Evolutionary conservation across 2,888 invertebrate genomes (phyloP), one percentile per base, ranked within the genome.

Genomic region (Bhutanitis thaidina): DNA sequence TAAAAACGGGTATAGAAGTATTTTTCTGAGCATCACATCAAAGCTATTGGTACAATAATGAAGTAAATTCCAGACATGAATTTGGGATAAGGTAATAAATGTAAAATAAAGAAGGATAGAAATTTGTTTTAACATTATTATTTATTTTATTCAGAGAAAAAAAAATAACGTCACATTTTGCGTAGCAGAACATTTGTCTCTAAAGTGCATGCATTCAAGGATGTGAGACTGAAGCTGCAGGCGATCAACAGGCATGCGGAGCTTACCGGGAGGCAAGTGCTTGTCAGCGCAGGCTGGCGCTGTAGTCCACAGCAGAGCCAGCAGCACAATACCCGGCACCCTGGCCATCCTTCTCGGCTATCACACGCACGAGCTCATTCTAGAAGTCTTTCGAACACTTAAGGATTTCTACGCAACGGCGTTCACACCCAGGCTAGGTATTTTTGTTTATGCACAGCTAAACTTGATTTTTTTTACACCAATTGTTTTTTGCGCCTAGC

Each of bases 221-320:
- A 34, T 34, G 12, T n/a, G 34, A 10, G n/a, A 10, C 12, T 34
- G 34, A 34, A 34, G 34, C 5, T 34, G 34, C 34, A 34, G 34
- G 34, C 34, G 20, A 20, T 20, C 3, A 3, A 20, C 20, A 7
- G 12, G 9, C 34, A 34, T 34, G 34, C 34, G 29, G 25, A 10
- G 20, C 38, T 37, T 34, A 49, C 43, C 49, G n/a, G 39, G 41
- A 34, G 5, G 39, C 36, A 7, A 49, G 44, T 7, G 36, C 20
- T 4, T 12, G n/a, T 50, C 40, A n/a, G 55, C 47, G 29, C 34
- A 7, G 7, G 32, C 16, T 14, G 44, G 25, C 32, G 44, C 46
- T 13, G 51, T 53, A 27, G 48, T 39, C 34, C 47, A 48, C 40
- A 49, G 44, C 27, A 52, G 36, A 15, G 52, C 46, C 43, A 56